Percentiles rank a stretch among this genome's conserved stretches.
Evolutionary conservation across 2,113 vertebrate species (phyloP).

Genomic region (Nesogale talazaci): DNA sequence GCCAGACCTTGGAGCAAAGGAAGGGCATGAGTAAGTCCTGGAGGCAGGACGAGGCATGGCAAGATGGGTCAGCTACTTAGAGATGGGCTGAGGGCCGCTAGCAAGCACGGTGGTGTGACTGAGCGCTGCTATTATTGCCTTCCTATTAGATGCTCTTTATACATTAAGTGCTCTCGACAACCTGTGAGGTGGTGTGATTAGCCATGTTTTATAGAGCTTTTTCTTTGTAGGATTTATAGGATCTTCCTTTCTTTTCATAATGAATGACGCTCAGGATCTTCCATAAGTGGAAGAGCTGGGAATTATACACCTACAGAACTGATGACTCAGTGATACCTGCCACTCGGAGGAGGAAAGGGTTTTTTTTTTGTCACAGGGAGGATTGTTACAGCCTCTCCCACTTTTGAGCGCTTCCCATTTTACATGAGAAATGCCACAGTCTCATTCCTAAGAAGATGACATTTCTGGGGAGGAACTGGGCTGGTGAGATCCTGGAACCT

Average conservation of each 20-base stretch:
- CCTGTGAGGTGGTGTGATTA: not conserved
- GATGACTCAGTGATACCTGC: not conserved
- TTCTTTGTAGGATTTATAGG: not conserved
- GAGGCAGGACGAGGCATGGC: rapidly evolving
- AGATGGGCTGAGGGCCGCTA: not conserved
- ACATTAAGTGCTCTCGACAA: not conserved
- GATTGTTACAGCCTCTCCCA: not conserved
- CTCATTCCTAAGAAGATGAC: not conserved
- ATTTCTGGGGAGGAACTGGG: not conserved
- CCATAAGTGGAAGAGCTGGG: not conserved
- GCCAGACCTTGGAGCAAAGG: not conserved
- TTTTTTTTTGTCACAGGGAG: not conserved
- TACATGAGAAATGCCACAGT: not conserved
- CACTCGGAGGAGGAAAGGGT: not conserved
- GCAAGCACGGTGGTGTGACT: not conserved
- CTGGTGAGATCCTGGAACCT: not conserved
- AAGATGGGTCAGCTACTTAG: not conserved
- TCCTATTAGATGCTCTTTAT: not conserved
- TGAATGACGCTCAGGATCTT: not conserved
- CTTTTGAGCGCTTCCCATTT: not conserved
- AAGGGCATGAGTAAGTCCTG: not conserved
- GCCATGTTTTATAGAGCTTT: not conserved
- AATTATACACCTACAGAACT: constrained; percentile 5
- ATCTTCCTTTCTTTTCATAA: not conserved
- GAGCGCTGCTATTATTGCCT: rapidly evolving